phyloP scores from a whole-genome alignment of 2,113 vertebrate species.

The Sisor rabdophorus region DNA sequence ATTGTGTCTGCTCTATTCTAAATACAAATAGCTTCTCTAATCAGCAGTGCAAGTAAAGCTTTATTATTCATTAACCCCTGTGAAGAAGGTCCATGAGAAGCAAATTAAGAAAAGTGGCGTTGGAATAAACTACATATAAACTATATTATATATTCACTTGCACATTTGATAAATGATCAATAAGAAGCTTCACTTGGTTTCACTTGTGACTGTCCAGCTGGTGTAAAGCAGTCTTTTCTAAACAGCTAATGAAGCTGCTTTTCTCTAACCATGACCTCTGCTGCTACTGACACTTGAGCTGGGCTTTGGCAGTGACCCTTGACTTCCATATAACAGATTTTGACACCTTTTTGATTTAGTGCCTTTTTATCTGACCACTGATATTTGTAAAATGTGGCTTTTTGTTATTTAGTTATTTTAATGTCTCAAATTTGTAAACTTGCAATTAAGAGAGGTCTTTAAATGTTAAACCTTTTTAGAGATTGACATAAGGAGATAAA shows the following conservation, averaged over 20 bases:
- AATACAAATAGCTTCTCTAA: conserved; percentile 25
- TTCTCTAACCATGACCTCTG: conserved; percentile 54
- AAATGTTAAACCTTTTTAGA: not conserved
- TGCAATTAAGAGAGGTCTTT: not conserved
- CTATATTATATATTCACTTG: conserved; percentile 20
- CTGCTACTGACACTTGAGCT: conserved; percentile 50
- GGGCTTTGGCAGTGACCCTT: conserved; percentile 50
- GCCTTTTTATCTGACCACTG: not conserved
- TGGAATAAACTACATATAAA: not conserved
- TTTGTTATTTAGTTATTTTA: not conserved
- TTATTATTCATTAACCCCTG: conserved; percentile 27
- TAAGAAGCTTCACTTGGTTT: conserved; percentile 21
- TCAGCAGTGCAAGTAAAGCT: conserved; percentile 4
- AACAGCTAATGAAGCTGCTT: conserved; percentile 58
- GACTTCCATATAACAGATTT: conserved; percentile 10
- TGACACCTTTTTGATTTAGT: not conserved
- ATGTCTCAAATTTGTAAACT: not conserved
- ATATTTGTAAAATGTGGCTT: not conserved
- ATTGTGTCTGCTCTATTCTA: conserved; percentile 36
- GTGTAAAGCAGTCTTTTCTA: conserved; percentile 35
- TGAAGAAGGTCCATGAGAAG: not conserved
- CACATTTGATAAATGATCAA: not conserved
- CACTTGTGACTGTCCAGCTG: conserved; percentile 55
- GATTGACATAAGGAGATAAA: not conserved
- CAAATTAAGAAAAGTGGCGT: conserved; percentile 5